Percentiles rank a stretch among this genome's conserved stretches.
These are phyloP conservation scores for Drosophila peninsularis DNA, from an alignment of 2,888 invertebrate species.

Conservation along the genomic window DNA sequence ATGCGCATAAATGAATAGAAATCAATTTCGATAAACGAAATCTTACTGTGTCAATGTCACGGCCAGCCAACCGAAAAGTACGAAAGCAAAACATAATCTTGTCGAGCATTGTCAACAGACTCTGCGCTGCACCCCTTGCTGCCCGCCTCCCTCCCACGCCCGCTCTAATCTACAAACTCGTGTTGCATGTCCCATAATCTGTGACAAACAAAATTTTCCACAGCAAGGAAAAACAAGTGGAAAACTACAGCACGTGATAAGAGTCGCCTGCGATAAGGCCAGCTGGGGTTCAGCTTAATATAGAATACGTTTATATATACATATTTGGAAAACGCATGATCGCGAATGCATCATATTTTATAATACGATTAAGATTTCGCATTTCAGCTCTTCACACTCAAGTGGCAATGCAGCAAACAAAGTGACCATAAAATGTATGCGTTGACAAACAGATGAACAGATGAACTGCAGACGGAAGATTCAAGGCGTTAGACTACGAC, in stretches of 20 bases:
- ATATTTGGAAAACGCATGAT: slow-evolving; percentile 28
- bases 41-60: slow-evolving; percentile 72
- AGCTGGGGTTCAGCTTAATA: neutral
- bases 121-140: neutral
- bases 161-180: neutral
- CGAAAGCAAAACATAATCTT: slow-evolving; percentile 2
- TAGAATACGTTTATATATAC: slow-evolving; percentile 11
- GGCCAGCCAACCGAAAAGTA: slow-evolving; percentile 46
- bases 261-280: slow-evolving; percentile 51
- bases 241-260: slow-evolving; percentile 79
- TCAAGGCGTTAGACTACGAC: slow-evolving; percentile 5
- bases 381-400: slow-evolving; percentile 38
- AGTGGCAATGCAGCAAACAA: slow-evolving; percentile 57
- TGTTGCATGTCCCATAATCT: slow-evolving; percentile 26
- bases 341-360: slow-evolving; percentile 3
- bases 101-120: slow-evolving; percentile 24
- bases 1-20: slow-evolving; percentile 67
- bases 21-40: slow-evolving; percentile 32
- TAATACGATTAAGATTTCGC: slow-evolving; percentile 10
- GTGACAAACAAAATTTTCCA: slow-evolving; percentile 62
- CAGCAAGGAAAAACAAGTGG: slow-evolving; percentile 54
- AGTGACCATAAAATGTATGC: slow-evolving; percentile 29
- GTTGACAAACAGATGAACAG: slow-evolving; percentile 24
- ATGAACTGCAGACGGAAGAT: neutral
- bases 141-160: neutral